Evolutionary conservation across 2,797 vertebrate species (phyloP).

Genomic region (Staurois parvus): DNA sequence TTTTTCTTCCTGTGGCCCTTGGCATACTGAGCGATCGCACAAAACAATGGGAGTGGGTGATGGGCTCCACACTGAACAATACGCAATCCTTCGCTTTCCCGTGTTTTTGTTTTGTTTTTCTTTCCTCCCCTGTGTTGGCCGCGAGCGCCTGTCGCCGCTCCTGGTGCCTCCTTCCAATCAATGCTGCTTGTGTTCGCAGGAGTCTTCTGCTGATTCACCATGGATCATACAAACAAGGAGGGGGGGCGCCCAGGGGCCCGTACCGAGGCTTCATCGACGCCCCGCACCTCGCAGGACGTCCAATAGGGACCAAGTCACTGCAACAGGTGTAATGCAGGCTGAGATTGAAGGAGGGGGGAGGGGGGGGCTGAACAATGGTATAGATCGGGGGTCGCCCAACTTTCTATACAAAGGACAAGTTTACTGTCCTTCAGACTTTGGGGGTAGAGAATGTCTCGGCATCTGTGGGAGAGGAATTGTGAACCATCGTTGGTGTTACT

Average conservation of each 20-base stretch:
- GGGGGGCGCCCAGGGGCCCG: background rate
- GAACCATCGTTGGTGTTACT: too few species aligned
- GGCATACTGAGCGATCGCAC: slow-evolving; percentile 36
- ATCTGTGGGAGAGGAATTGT: too few species aligned
- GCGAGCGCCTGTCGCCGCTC: background rate
- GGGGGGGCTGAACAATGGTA: too few species aligned
- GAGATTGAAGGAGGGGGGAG: background rate
- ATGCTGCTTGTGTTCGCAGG: background rate
- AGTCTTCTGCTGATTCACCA: background rate
- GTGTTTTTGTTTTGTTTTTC: background rate
- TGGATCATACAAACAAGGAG: background rate
- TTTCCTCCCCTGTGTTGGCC: background rate
- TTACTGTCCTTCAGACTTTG: too few species aligned
- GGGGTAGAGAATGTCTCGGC: too few species aligned
- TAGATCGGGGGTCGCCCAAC: too few species aligned
- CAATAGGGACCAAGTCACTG: background rate
- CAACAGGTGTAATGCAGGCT: background rate
- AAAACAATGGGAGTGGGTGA: slow-evolving; percentile 48
- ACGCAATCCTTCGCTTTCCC: background rate
- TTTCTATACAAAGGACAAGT: too few species aligned
- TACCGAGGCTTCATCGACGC: background rate
- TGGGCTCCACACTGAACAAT: slow-evolving; percentile 24
- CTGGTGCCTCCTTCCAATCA: slow-evolving; percentile 25
- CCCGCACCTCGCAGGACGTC: background rate
- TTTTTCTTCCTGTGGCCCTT: slow-evolving; percentile 33